Evolutionary conservation across 2,113 vertebrate species (phyloP).

Genomic region (Climacteris rufus): DNA sequence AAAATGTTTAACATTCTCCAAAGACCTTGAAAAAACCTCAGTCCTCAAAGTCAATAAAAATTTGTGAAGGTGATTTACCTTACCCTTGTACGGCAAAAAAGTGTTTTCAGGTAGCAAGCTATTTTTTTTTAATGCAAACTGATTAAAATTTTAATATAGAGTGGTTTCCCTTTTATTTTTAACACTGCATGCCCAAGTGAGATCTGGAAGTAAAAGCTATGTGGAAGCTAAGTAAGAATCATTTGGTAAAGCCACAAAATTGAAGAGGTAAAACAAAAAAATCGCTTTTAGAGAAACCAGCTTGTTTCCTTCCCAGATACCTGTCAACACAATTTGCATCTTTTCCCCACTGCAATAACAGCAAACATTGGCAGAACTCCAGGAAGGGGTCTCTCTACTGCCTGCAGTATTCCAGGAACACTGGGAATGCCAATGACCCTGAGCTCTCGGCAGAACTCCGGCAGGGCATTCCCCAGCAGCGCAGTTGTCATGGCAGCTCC

Average conservation of each 20-base stretch:
- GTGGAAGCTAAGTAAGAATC: neutral
- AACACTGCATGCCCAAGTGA: neutral
- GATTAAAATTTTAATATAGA: neutral
- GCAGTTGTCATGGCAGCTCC: slow-evolving; percentile 68
- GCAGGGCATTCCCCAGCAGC: neutral
- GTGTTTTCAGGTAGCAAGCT: neutral
- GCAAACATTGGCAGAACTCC: slow-evolving; percentile 9
- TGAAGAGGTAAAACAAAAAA: neutral
- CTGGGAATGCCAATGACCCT: slow-evolving; percentile 49
- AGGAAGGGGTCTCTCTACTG: neutral
- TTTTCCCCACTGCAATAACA: neutral
- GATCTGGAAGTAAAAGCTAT: neutral
- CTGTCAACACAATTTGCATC: neutral
- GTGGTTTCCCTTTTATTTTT: neutral
- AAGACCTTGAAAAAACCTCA: neutral
- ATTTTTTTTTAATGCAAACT: rapidly evolving
- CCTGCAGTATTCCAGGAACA: slow-evolving; percentile 7
- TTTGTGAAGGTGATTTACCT: too few relatives aligned
- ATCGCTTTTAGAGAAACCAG: neutral
- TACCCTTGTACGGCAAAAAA: neutral
- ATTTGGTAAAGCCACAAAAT: neutral
- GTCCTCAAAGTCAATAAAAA: neutral
- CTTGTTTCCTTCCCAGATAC: neutral
- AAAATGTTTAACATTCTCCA: neutral
- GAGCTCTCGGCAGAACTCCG: slow-evolving; percentile 8